Percentiles rank a stretch among this genome's conserved stretches.
These are phyloP conservation scores for Sebastes jordani DNA, from an alignment of 2,797 vertebrate genomes.

Conservation along the genomic window DNA sequence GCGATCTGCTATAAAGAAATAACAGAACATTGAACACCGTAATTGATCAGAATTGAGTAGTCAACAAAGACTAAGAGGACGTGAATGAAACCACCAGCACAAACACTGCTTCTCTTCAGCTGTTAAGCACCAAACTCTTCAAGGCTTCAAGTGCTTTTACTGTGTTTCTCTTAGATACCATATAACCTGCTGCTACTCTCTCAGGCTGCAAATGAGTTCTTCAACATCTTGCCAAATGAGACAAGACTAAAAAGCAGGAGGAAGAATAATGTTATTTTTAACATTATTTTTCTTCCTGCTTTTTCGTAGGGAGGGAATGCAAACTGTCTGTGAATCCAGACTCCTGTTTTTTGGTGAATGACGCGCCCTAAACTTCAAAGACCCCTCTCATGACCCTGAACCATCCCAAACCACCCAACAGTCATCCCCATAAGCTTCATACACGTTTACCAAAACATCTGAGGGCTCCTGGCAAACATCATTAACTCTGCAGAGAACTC, in stretches of 20 bases:
- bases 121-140: conserved; percentile 1
- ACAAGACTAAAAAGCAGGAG: background rate
- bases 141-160: background rate
- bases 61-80: background rate
- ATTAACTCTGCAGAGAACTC: conserved; percentile 20
- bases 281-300: background rate
- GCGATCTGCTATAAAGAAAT: background rate
- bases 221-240: background rate
- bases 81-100: background rate
- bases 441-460: conserved; percentile 32
- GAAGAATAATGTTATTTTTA: background rate
- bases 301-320: background rate
- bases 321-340: background rate
- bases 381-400: conserved; percentile 10
- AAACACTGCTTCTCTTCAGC: background rate
- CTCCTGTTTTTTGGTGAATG: background rate
- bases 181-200: background rate
- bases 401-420: background rate
- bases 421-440: background rate
- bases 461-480: conserved; percentile 46
- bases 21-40: fast-evolving
- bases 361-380: conserved; percentile 31
- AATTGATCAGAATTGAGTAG: background rate
- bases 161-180: background rate
- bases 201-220: background rate